phyloP scores from a whole-genome alignment of 2,888 invertebrate species.

The Sesia apiformis region DNA sequence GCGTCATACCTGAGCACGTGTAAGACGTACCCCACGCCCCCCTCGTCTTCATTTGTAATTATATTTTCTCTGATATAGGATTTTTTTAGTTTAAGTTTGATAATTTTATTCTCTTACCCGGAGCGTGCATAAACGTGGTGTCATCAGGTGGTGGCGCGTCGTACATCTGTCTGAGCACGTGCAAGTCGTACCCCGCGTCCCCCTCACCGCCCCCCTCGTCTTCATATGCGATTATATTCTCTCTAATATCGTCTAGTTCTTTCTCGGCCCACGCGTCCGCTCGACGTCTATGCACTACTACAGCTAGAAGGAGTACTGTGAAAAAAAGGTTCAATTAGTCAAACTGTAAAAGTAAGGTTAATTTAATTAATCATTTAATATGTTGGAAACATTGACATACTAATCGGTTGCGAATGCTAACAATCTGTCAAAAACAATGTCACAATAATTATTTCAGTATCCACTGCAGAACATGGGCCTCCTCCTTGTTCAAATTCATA shows the following conservation, averaged over 20 bases:
- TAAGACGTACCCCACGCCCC: no score
- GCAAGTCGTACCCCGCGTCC: slow-evolving; percentile 93
- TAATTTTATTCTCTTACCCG: slow-evolving; percentile 38
- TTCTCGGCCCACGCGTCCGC: slow-evolving; percentile 91
- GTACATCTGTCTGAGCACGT: slow-evolving; percentile 81
- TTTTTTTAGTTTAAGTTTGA: no score
- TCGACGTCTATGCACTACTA: slow-evolving; percentile 90
- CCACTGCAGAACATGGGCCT: no score
- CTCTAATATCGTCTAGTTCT: slow-evolving; percentile 96
- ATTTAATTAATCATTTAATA: neutral
- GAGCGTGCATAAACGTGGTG: slow-evolving; percentile 57
- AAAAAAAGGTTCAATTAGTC: neutral
- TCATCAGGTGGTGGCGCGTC: slow-evolving; percentile 75
- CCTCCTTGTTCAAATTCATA: no score
- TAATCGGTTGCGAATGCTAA: no score
- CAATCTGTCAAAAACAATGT: no score
- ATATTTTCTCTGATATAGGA: no score
- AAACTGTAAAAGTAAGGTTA: neutral
- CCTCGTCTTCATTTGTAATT: no score
- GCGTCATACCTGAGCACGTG: no score
- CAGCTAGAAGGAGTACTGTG: slow-evolving; percentile 87
- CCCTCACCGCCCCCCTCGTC: slow-evolving; percentile 99
- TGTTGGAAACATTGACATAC: no score
- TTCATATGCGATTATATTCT: slow-evolving; percentile 97
- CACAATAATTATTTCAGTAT: no score